Base-by-base conservation (phyloP, 2,888 invertebrate species). In the Euplagia quadripunctaria region DNA sequence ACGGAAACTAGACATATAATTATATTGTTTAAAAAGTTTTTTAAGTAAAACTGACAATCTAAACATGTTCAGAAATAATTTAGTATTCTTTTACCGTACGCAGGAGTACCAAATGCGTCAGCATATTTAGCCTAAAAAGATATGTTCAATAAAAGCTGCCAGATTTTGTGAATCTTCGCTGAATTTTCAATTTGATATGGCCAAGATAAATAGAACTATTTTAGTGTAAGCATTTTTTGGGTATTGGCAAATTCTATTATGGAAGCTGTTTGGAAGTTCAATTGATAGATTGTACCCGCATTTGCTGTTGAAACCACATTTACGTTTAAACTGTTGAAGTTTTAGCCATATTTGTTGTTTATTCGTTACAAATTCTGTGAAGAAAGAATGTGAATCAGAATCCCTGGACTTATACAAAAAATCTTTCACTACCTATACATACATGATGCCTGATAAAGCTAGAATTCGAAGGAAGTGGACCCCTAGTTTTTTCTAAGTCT, bases 111-210 rank as follows among this genome's bases (percentile, higher is more conserved):
- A 66, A 52, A 49, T 17, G 14, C 8, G 72, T 68, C 72, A 72
- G 68, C 64, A 55, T 72, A 43, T 72, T 72, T 72, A 31, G 64
- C 55, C 52, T 61, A 55, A 52, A 72, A 41, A 64, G 52, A 55
- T 68, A 55, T 65, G 51, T 55, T n/a, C 31, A 66, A 65, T 71
- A 61, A 69, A 69, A 73, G 69, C 65, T 73, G 73, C 65, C 73
- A 73, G 65, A 65, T 69, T 73, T 72, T 68, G 52, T 61, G 72
- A 64, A 64, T 64, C 49, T 55, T 69, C 41, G 61, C 73, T 61
- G 68, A 73, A 51, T 51, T 17, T 55, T 46, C 58, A 17, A 49
- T 68, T 14, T 42, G 11, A 49, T 55, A 14, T 20, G 67, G 72
- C 68, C 68, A 68, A 72, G 64, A 68, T 64, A 70, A 70, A 70